Conservation (phyloP, 2,888 invertebrate species). For the Erannis defoliaria region DNA sequence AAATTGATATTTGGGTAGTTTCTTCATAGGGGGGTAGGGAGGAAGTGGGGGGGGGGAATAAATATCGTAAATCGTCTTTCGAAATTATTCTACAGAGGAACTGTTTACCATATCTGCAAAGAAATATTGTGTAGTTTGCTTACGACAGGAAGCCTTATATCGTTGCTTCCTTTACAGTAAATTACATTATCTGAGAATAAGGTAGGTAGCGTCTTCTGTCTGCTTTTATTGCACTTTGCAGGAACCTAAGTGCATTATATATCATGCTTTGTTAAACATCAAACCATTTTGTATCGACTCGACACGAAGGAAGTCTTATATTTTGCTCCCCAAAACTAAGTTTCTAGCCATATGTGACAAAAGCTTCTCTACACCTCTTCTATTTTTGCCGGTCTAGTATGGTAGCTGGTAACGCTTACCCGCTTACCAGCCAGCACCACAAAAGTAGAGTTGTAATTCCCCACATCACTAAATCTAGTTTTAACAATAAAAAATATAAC, state of each 20-base stretch:
- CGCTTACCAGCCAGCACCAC: too few species aligned
- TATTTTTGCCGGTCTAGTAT: background rate
- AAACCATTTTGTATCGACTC: background rate
- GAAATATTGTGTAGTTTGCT: slow-evolving; percentile 1
- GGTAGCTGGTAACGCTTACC: too few species aligned
- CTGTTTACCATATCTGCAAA: slow-evolving; percentile 13
- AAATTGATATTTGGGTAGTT: too few species aligned
- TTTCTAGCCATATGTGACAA: too few species aligned
- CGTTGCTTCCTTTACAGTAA: slow-evolving; percentile 12
- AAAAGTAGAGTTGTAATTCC: too few species aligned
- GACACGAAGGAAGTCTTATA: too few species aligned
- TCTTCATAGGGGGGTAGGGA: too few species aligned
- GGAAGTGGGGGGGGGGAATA: background rate
- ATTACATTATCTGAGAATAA: slow-evolving; percentile 1
- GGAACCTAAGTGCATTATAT: background rate
- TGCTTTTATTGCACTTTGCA: too few species aligned
- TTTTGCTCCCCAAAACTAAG: too few species aligned
- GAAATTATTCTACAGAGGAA: slow-evolving; percentile 7
- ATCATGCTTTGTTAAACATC: background rate
- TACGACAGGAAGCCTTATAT: slow-evolving; percentile 16
- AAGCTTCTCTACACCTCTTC: too few species aligned
- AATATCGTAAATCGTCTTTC: background rate
- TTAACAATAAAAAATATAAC: background rate
- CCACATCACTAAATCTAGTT: too few species aligned
- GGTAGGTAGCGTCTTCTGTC: slow-evolving; percentile 1